phyloP scores from a whole-genome alignment of 2,113 vertebrate genomes.

The Ivindomyrus marchei region DNA sequence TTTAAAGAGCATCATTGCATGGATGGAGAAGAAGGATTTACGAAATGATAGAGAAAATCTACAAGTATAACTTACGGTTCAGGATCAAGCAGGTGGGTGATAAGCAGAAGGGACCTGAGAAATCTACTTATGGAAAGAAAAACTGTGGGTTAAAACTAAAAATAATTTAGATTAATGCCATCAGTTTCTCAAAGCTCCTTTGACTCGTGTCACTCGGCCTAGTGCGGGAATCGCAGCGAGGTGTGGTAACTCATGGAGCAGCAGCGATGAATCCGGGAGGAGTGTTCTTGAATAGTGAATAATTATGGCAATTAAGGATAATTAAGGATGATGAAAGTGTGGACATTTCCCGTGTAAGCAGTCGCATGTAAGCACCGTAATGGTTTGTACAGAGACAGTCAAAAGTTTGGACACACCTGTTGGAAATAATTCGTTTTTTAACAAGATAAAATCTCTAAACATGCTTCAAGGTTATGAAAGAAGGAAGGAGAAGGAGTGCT shows the following conservation, averaged over 20 bases:
- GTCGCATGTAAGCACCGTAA: background rate
- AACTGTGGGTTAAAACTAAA: background rate
- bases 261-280: background rate
- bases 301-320: constrained; percentile 11
- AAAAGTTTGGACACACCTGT: background rate
- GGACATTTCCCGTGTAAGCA: background rate
- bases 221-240: background rate
- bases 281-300: background rate
- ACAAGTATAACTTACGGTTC: background rate
- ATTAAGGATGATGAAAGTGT: background rate
- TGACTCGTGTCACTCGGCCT: background rate
- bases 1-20: background rate
- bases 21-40: background rate
- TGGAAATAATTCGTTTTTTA: background rate
- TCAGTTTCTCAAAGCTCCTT: background rate
- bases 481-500: background rate
- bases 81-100: background rate
- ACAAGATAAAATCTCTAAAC: background rate
- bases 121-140: background rate
- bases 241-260: background rate
- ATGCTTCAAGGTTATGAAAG: background rate
- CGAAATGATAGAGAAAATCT: background rate
- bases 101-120: background rate
- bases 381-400: background rate
- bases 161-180: background rate